phyloP scores from a whole-genome alignment of 2,797 vertebrate genomes.

The Poeciliopsis paucimaculata region DNA sequence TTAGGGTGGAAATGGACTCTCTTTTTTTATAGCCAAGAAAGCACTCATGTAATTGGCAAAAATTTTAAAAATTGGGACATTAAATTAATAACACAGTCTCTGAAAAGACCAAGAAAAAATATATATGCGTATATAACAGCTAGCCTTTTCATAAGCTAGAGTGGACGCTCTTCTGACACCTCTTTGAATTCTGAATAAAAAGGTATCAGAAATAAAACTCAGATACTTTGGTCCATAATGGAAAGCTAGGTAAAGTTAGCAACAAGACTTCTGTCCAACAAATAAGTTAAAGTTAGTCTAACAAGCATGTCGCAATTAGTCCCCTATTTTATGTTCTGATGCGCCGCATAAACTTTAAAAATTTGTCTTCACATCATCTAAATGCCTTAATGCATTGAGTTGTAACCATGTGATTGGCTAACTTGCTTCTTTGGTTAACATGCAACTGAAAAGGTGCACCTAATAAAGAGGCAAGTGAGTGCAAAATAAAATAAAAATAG shows the following conservation, averaged over 20 bases:
- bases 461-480: not conserved
- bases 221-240: not conserved
- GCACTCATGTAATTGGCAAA: slow-evolving; percentile 40
- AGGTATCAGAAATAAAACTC: not conserved
- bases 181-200: not conserved
- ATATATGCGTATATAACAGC: not conserved
- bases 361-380: not conserved
- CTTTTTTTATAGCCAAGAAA: slow-evolving; percentile 58
- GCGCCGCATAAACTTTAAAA: not conserved
- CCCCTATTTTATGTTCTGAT: not conserved
- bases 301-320: not conserved
- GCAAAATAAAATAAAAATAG: slow-evolving; percentile 40
- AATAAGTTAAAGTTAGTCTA: not conserved
- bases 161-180: not conserved
- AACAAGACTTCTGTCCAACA: not conserved
- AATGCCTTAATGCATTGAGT: not conserved
- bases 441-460: not conserved
- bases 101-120: not conserved
- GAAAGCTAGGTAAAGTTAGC: too few relatives aligned
- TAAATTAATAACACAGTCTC: not conserved
- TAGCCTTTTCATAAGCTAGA: not conserved
- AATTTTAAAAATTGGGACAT: not conserved
- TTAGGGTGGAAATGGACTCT: not conserved
- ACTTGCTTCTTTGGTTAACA: not conserved
- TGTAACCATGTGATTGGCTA: not conserved